Percentiles rank a stretch among this genome's conserved stretches.
Evolutionary conservation across 2,113 vertebrate species (phyloP).

Genomic region (Melanerpes aurifrons): DNA sequence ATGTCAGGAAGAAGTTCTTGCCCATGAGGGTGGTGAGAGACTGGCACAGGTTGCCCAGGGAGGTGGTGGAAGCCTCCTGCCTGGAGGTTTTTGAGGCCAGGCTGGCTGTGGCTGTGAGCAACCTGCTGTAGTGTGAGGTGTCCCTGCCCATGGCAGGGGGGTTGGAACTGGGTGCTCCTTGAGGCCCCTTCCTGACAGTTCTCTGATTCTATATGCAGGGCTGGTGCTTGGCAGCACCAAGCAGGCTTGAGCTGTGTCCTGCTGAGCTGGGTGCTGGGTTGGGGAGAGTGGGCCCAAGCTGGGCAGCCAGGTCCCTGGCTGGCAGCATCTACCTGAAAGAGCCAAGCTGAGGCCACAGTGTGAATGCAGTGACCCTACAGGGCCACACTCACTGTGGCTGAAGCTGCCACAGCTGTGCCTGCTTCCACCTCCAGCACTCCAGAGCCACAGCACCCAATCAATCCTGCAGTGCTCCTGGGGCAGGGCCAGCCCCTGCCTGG

Average conservation of each 20-base stretch:
- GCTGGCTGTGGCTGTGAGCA: too few species aligned
- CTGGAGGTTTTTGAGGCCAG: too few species aligned
- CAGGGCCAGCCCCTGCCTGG: neutral
- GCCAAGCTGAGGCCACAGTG: neutral
- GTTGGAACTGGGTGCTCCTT: too few species aligned
- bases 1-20: too few species aligned
- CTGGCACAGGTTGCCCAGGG: too few species aligned
- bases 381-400: fast-evolving
- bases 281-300: neutral
- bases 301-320: neutral
- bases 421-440: fast-evolving
- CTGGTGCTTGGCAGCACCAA: neutral
- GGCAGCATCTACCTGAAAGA: neutral
- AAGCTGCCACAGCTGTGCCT: neutral
- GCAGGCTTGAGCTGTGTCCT: neutral
- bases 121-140: too few species aligned
- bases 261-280: neutral
- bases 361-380: neutral
- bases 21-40: too few species aligned
- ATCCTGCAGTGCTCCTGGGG: neutral
- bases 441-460: neutral
- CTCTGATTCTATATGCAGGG: neutral
- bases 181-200: too few species aligned
- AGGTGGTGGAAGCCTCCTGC: too few species aligned
- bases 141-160: too few species aligned